Conservation (phyloP, 2,113 vertebrate species). For the Amblyornis subalaris region DNA sequence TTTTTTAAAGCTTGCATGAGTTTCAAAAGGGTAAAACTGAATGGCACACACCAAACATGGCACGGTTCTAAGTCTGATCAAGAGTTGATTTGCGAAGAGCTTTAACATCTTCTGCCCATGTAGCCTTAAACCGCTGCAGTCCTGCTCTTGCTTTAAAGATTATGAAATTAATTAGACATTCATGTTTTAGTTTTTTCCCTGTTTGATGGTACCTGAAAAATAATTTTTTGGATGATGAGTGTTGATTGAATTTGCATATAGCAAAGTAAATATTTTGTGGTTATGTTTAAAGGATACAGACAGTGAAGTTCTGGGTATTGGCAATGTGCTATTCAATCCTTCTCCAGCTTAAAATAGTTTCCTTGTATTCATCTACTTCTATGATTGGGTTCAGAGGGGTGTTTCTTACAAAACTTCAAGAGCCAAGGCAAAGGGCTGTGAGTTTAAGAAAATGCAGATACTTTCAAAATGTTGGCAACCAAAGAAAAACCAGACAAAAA, state of each 20-base stretch:
- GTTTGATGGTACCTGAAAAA: not conserved
- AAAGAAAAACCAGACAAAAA: not conserved
- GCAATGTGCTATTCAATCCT: not conserved
- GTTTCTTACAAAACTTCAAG: not conserved
- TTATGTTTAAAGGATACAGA: not conserved
- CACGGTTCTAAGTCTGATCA: accelerated
- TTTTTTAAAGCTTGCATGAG: not conserved
- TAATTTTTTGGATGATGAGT: not conserved
- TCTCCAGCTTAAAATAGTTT: not conserved
- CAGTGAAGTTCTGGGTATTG: not conserved
- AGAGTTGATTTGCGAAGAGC: not conserved
- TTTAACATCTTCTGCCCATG: not conserved
- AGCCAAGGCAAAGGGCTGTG: not conserved
- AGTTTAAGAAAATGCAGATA: not conserved
- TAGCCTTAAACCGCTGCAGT: not conserved
- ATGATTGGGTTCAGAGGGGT: not conserved
- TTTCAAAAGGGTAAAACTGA: not conserved
- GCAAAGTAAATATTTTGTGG: not conserved
- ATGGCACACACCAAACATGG: not conserved
- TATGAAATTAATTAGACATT: not conserved
- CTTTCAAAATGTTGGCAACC: not conserved
- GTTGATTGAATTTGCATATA: not conserved
- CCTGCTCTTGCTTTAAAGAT: not conserved
- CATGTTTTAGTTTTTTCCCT: not conserved
- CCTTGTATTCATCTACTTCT: not conserved